phyloP scores from a whole-genome alignment of 1,140 invertebrate genomes.

The Pteromalus puparum region DNA sequence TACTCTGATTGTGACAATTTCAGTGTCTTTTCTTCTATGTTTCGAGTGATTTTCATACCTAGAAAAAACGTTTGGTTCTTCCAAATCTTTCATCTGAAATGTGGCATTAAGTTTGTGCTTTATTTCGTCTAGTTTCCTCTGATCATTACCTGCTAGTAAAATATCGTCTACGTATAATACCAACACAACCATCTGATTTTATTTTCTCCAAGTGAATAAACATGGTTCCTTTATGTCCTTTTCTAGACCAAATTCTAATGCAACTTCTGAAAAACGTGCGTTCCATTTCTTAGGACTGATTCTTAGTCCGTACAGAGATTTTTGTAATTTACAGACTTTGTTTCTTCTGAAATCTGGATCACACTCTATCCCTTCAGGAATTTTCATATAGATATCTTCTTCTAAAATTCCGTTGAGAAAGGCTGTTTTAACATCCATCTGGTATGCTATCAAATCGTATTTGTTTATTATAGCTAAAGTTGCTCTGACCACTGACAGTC shows the following conservation, averaged over 20 bases:
- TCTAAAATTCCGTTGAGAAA: neutral
- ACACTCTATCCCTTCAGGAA: neutral
- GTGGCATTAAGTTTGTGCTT: neutral
- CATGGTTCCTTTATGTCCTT: neutral
- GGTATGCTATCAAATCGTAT: neutral
- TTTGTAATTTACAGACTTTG: neutral
- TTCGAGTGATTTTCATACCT: too few relatives aligned
- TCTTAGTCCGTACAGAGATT: neutral
- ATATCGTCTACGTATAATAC: conserved; percentile 4
- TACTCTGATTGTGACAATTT: too few relatives aligned
- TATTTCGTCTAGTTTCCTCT: neutral
- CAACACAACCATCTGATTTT: neutral
- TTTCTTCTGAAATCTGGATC: neutral
- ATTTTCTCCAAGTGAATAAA: neutral
- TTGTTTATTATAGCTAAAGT: neutral
- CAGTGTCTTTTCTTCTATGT: too few relatives aligned
- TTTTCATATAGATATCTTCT: conserved; percentile 20
- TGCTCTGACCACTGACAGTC: conserved; percentile 8
- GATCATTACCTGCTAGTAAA: neutral
- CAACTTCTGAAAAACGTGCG: neutral
- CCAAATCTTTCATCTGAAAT: conserved; percentile 26
- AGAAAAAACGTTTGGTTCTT: neutral
- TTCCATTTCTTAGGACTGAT: conserved; percentile 4
- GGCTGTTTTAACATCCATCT: conserved; percentile 13
- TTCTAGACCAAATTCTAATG: neutral